A percentile compares a stretch with the other conserved stretches of the same genome.
Evolutionary conservation across 1,140 invertebrate genomes (phyloP).

Genomic region (Phymastichus coffea): DNA sequence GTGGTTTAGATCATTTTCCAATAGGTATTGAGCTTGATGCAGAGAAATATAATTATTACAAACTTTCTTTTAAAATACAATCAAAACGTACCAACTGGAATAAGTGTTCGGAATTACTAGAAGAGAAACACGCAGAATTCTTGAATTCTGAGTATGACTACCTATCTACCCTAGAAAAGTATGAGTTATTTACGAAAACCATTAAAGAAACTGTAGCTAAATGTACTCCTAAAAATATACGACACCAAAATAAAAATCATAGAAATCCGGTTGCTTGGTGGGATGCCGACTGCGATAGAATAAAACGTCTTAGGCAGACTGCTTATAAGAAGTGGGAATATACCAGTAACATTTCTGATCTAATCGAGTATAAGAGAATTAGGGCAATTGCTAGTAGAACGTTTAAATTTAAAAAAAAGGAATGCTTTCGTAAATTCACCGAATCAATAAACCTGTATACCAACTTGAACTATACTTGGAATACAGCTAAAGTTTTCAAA

Average conservation of each 20-base stretch:
- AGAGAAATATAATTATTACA: no score
- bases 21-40: no score
- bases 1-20: no score
- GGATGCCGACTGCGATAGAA: constrained; percentile 18
- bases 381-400: constrained; percentile 3
- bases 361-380: constrained; percentile 25
- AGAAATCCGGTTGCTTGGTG: no score
- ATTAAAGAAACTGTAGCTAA: background rate
- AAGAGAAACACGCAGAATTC: no score
- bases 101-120: no score
- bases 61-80: no score
- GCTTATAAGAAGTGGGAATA: constrained; percentile 25
- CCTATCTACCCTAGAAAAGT: background rate
- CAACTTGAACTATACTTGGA: constrained; percentile 7
- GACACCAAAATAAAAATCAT: background rate
- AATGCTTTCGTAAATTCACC: constrained; percentile 3
- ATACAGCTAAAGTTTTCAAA: constrained; percentile 15
- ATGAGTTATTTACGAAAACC: background rate
- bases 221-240: background rate
- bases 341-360: no score
- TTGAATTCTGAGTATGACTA: no score
- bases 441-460: constrained; percentile 1
- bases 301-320: constrained; percentile 1
- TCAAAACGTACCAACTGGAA: no score
- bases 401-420: no score